Percentiles rank a stretch among this genome's conserved stretches.
Evolutionary conservation across 2,113 vertebrate species (phyloP).

Genomic region (Oreochromis niloticus): DNA sequence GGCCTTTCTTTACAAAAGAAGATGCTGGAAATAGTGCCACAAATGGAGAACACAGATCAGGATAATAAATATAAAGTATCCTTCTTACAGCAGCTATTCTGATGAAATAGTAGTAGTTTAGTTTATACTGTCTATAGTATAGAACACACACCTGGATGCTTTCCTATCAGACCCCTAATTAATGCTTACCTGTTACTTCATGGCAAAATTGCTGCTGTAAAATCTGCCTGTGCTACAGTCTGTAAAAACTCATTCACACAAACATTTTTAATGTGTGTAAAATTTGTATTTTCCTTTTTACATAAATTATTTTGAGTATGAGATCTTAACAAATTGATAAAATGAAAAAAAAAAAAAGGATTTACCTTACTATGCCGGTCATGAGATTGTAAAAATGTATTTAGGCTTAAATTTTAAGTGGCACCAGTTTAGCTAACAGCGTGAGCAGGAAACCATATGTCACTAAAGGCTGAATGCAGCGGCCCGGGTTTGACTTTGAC

Average conservation of each 20-base stretch:
- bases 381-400: background rate
- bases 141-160: background rate
- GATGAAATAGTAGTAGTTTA: background rate
- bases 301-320: background rate
- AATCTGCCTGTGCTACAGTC: background rate
- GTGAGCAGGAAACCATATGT: background rate
- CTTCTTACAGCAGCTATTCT: background rate
- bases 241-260: background rate
- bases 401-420: background rate
- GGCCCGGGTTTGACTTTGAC: background rate
- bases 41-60: background rate
- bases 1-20: background rate
- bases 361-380: background rate
- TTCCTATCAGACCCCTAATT: background rate
- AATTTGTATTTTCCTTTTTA: background rate
- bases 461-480: background rate
- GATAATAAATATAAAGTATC: background rate
- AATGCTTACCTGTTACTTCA: background rate
- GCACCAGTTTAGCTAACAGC: background rate
- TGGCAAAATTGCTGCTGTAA: background rate
- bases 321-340: background rate
- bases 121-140: background rate
- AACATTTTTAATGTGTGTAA: background rate
- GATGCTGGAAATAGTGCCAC: background rate
- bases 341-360: background rate